Evolutionary conservation across 2,888 invertebrate species (phyloP), one percentile per base, ranked within the genome.

Genomic region (Stegophylla sp.): DNA sequence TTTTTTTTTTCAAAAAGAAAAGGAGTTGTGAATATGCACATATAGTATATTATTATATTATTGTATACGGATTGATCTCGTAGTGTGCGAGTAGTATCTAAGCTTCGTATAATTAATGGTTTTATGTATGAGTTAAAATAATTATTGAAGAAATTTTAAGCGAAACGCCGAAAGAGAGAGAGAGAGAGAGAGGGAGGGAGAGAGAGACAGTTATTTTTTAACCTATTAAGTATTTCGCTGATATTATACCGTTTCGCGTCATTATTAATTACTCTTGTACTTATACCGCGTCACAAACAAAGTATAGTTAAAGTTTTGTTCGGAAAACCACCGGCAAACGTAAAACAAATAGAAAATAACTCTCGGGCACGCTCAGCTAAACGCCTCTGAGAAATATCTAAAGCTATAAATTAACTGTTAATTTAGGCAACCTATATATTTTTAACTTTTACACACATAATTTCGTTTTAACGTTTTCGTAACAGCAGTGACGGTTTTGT

Each of bases 261-360:
- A 66, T 76, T 76, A 76, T 76, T 66, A 76, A 66, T 66, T 67
- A 76, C 53, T 53, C 53, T 26, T 66, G 43, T 45, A 43, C 26
- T 26, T 48, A 67, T 48, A 51, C 28, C 51, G 66, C 53, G 76
- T 67, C 76, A 76, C 76, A 43, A 76, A 76, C 76, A 76, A 66
- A 66, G 20, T 66, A 76, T n/a, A n/a, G n/a, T 66, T 66, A 66
- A 76, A 76, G 53, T 76, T 76, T 76, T 43, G 26, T 43, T 56
- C n/a, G 9, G 10, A 17, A 34, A 75, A 43, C 63, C 23, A n/a
- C 26, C 48, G 20, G 63, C 48, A 41, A 74, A 74, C 61, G 63
- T 34, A 34, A 63, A 74, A 74, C 20, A 63, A 51, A 74, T 63
- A 74, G 48, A 61, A 48, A 48, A 74, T 63, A 74, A 48, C 74